These are phyloP conservation scores for Macroglossus sobrinus DNA, from an alignment of 2,113 vertebrate genomes.

Conservation along the genomic window DNA sequence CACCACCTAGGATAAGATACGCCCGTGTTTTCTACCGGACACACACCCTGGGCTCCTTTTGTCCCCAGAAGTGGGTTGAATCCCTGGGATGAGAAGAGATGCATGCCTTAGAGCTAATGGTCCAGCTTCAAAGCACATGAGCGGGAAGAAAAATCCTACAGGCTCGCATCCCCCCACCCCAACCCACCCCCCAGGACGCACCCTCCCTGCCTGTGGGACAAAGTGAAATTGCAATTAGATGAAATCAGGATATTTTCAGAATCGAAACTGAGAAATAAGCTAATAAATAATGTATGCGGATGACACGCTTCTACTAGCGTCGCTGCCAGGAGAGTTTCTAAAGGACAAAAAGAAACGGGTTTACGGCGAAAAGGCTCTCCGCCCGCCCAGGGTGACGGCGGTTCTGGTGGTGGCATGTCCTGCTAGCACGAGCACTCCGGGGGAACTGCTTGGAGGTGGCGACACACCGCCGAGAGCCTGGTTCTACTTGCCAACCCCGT, in stretches of 20 bases:
- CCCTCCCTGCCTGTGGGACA: constrained; percentile 26
- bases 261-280: constrained; percentile 70
- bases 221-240: constrained; percentile 64
- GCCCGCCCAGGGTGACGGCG: not conserved
- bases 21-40: not conserved
- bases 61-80: constrained; percentile 8
- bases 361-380: not conserved
- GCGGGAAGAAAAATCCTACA: constrained; percentile 4
- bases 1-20: not conserved
- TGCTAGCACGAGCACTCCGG: fast-evolving
- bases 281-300: constrained; percentile 74
- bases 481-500: fast-evolving
- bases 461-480: fast-evolving
- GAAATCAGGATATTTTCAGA: constrained; percentile 72
- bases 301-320: constrained; percentile 52
- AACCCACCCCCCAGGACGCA: not conserved
- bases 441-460: fast-evolving
- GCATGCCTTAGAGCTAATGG: constrained; percentile 35
- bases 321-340: not conserved
- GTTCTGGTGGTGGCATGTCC: fast-evolving
- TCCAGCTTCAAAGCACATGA: constrained; percentile 32
- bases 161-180: not conserved
- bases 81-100: not conserved
- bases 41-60: not conserved
- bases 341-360: constrained; percentile 36